These are phyloP conservation scores for Smittia sp. DNA, from an alignment of 2,888 invertebrate species.

Conservation along the genomic window DNA sequence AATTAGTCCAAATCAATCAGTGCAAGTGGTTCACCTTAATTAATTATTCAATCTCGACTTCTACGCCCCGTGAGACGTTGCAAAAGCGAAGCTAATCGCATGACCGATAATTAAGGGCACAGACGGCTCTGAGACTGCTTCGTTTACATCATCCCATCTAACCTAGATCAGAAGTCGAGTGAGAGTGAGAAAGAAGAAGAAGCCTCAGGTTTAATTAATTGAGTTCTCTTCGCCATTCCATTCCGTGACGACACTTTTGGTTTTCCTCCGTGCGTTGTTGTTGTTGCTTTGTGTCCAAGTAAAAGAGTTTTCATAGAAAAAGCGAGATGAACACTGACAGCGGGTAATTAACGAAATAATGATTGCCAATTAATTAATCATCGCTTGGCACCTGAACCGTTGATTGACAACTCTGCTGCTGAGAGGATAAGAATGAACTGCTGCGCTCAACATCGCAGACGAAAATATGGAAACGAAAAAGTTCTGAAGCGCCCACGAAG, in stretches of 20 bases:
- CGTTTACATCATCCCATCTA: neutral
- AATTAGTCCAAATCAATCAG: neutral
- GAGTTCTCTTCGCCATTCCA: too few relatives aligned
- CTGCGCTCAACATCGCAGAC: neutral
- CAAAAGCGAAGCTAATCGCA: neutral
- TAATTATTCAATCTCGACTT: conserved; percentile 8
- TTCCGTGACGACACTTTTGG: conserved; percentile 1
- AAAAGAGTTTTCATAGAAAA: neutral
- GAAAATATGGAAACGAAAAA: neutral
- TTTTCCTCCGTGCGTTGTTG: neutral
- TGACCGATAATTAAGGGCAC: neutral
- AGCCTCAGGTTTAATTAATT: too few relatives aligned
- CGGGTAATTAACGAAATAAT: conserved; percentile 27
- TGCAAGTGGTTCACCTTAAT: neutral
- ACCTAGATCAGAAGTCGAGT: too few relatives aligned
- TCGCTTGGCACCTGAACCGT: too few relatives aligned
- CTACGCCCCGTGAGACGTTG: neutral
- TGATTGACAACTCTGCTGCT: too few relatives aligned
- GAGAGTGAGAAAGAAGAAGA: too few relatives aligned
- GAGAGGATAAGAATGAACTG: neutral
- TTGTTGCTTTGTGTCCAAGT: neutral
- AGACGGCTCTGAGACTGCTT: neutral
- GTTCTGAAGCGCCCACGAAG: neutral
- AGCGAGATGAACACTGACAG: conserved; percentile 35
- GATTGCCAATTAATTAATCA: too few relatives aligned